phyloP scores from a whole-genome alignment of 2,797 vertebrate genomes.

The Macrochelys suwanniensis region DNA sequence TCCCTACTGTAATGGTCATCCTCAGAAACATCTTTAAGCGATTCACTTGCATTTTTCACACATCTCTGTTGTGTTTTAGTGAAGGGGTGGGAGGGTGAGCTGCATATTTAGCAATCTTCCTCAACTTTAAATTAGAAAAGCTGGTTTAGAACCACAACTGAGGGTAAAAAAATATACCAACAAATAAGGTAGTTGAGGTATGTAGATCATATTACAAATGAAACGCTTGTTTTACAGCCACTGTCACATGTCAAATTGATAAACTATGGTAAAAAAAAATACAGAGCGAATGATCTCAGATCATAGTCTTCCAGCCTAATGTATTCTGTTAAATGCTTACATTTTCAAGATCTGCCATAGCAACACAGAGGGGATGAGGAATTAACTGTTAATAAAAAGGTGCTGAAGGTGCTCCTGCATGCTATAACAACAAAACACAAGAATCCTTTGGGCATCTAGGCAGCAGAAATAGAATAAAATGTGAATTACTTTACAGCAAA shows the following conservation, averaged over 20 bases:
- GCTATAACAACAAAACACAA: neutral
- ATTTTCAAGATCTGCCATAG: constrained; percentile 68
- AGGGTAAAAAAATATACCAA: neutral
- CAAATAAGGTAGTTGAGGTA: constrained; percentile 15
- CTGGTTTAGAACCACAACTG: constrained; percentile 35
- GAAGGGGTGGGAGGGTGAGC: constrained; percentile 8
- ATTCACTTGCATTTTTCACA: constrained; percentile 42
- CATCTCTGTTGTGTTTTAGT: constrained; percentile 62
- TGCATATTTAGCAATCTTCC: constrained; percentile 22
- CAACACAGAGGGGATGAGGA: constrained; percentile 62
- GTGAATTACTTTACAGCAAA: constrained; percentile 54
- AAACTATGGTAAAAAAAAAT: constrained; percentile 55
- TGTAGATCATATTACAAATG: constrained; percentile 63
- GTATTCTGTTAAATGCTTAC: constrained; percentile 60
- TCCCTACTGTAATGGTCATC: constrained; percentile 42
- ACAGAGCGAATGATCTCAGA: constrained; percentile 60
- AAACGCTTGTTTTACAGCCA: constrained; percentile 67
- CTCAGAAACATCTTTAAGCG: constrained; percentile 43
- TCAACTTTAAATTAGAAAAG: constrained; percentile 46
- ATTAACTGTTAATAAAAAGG: constrained; percentile 56
- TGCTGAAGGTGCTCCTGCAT: constrained; percentile 24
- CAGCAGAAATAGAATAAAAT: constrained; percentile 47
- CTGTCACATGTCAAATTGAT: constrained; percentile 68
- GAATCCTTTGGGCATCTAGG: constrained; percentile 55
- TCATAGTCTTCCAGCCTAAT: constrained; percentile 63